A percentile compares a stretch with the other conserved stretches of the same genome.
These are phyloP conservation scores for Myathropa florea DNA, from an alignment of 2,888 invertebrate species.

Conservation along the genomic window DNA sequence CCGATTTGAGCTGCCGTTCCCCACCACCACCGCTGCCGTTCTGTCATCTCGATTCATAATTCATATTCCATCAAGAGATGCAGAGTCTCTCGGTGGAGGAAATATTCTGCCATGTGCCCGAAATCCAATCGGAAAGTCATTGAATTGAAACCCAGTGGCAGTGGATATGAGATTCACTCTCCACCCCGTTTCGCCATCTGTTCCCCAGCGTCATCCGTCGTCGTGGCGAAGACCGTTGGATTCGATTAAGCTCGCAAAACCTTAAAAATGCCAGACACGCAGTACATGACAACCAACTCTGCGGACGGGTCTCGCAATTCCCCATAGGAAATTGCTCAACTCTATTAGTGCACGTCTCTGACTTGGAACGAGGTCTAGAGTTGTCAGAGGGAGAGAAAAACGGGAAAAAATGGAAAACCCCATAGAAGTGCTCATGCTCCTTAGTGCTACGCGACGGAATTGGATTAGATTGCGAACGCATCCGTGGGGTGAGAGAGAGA, in stretches of 20 bases:
- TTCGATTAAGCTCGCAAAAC: slow-evolving; percentile 67
- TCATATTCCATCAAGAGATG: slow-evolving; percentile 47
- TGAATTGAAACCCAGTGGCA: slow-evolving; percentile 11
- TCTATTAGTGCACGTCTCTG: slow-evolving; percentile 66
- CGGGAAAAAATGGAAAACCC: slow-evolving; percentile 8
- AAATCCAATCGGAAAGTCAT: slow-evolving; percentile 63
- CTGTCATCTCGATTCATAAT: slow-evolving; percentile 47
- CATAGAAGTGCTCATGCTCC: slow-evolving; percentile 48
- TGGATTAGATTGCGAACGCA: slow-evolving; percentile 55
- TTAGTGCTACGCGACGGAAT: slow-evolving; percentile 31
- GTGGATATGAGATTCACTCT: slow-evolving; percentile 10
- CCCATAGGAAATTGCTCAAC: slow-evolving; percentile 67
- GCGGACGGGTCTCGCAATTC: slow-evolving; percentile 44
- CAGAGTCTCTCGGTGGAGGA: slow-evolving; percentile 13
- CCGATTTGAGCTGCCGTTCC: slow-evolving; percentile 2
- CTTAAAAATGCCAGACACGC: slow-evolving; percentile 70
- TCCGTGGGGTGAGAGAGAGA: slow-evolving; percentile 9
- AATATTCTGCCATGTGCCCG: slow-evolving; percentile 65
- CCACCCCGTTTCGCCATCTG: slow-evolving; percentile 52
- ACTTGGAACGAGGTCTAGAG: slow-evolving; percentile 1
- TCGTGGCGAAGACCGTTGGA: slow-evolving; percentile 16
- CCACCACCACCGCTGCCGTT: neutral
- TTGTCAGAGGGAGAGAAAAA: slow-evolving; percentile 7
- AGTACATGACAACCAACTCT: slow-evolving; percentile 58
- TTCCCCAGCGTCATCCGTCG: slow-evolving; percentile 25